Base-by-base conservation (phyloP, 1,140 invertebrate genomes). In the Pteromalus puparum region DNA sequence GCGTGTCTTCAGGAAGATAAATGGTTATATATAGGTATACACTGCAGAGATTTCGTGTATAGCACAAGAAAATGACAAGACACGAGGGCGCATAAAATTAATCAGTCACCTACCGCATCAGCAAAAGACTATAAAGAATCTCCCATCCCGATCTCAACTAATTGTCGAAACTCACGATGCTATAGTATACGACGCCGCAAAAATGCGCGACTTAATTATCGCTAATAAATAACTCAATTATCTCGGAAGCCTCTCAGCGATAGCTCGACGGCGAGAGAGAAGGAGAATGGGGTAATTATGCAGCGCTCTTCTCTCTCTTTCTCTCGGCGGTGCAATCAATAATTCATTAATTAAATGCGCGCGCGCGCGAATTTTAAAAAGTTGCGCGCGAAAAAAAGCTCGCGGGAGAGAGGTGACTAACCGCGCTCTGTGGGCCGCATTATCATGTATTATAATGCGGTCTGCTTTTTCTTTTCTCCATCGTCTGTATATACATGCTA, bases 281-380 rank as follows among this genome's bases (percentile, higher is more conserved):
- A 5, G 30, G 30, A 34, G 21, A 61, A 61, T 5, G 6, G 18
- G 18, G 1, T 61, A 61, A 61, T 61, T 61, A 61, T 61, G 53
- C 24, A 4, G 12, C 26, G 21, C 65, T 68, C 18, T 68, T 26
- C 18, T 67, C 18, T 67, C 7, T 67, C 9, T 26, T n/a, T 26
- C 67, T 28, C 67, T 12, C 24, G 6, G 0, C n/a, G n/a, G 28
- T 18, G 9, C 26, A 48, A 83, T 77, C 82, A 77, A 77, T 83
- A 77, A 83, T 83, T 77, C 82, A 83, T 70, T 18, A 53, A 70
- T 77, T n/a, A n/a, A 77, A 26, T 28, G 70, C 72, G 28, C 68
- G 26, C 21, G 7, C 68, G 42, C 42, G 53, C 24, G 81, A 30
- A 76, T 76, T 68, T 67, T 30, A 65, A 76, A 76, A 67, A 28